Percentiles rank a stretch among this genome's conserved stretches.
Evolutionary conservation across 2,797 vertebrate genomes (phyloP).

Genomic region (Molossus alvarezi): DNA sequence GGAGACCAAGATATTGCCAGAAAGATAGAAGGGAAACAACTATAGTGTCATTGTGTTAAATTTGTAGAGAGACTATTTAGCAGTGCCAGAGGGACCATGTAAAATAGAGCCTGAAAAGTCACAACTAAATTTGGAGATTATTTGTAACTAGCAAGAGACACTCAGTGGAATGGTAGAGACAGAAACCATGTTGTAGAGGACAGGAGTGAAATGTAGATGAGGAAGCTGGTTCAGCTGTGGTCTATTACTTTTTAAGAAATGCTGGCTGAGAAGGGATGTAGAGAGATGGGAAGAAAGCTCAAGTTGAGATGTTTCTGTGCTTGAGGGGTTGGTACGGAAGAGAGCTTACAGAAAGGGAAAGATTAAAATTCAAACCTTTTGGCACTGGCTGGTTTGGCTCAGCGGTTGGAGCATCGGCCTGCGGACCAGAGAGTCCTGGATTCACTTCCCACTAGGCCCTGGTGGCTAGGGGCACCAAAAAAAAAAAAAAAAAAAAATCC

Average conservation of each 20-base stretch:
- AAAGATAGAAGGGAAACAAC: constrained; percentile 38
- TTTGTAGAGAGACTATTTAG: neutral
- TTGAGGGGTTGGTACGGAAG: constrained; percentile 6
- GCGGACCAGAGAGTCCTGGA: too few relatives aligned
- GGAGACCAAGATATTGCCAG: neutral
- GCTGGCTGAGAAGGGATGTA: constrained; percentile 16
- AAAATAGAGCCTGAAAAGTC: constrained; percentile 43
- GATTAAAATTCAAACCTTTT: constrained; percentile 52
- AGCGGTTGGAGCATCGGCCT: too few relatives aligned
- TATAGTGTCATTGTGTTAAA: constrained; percentile 22
- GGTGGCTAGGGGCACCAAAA: too few relatives aligned
- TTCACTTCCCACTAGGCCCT: too few relatives aligned
- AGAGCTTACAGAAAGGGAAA: constrained; percentile 43
- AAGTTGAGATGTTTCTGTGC: constrained; percentile 33
- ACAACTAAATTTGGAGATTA: constrained; percentile 19
- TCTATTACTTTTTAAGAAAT: constrained; percentile 12
- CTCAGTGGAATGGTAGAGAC: constrained; percentile 25
- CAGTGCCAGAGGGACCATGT: constrained; percentile 18
- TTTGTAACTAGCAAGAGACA: constrained; percentile 47
- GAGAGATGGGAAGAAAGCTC: constrained; percentile 42
- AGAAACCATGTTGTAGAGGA: constrained; percentile 24
- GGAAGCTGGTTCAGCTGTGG: neutral
- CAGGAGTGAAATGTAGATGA: constrained; percentile 41
- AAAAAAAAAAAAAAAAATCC: neutral
- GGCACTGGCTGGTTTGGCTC: too few relatives aligned